phyloP scores from a whole-genome alignment of 2,888 invertebrate genomes.

The Heliothis peltigera region DNA sequence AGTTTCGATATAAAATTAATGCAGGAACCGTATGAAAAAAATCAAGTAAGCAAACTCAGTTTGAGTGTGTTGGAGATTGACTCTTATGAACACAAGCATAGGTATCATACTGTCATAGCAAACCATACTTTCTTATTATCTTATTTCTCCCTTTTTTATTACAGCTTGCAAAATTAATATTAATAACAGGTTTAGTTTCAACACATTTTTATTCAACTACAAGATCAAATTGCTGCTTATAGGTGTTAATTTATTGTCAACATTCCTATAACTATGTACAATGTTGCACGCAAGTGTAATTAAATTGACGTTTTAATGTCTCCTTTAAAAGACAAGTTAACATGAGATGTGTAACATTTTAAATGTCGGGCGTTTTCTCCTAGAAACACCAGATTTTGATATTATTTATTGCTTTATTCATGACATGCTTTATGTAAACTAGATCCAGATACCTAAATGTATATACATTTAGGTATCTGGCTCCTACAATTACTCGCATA shows the following conservation, averaged over 20 bases:
- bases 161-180: neutral
- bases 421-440: neutral
- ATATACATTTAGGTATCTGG: no score
- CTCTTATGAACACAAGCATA: neutral
- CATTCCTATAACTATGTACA: slow-evolving; percentile 20
- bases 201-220: slow-evolving; percentile 15
- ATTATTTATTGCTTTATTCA: neutral
- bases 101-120: neutral
- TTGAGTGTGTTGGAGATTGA: neutral
- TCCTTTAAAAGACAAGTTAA: slow-evolving; percentile 30
- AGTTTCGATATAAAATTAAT: no score
- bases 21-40: no score
- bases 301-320: slow-evolving; percentile 40
- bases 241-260: slow-evolving; percentile 24
- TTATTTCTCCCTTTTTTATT: neutral
- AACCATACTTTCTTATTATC: neutral
- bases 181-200: slow-evolving; percentile 5
- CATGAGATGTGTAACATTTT: slow-evolving; percentile 13
- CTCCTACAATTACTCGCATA: neutral
- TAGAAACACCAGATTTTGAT: neutral
- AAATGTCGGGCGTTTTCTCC: slow-evolving; percentile 20
- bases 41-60: no score
- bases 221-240: slow-evolving; percentile 12
- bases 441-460: neutral
- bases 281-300: slow-evolving; percentile 40